phyloP scores from a whole-genome alignment of 2,797 vertebrate genomes.

The Falco concolor region DNA sequence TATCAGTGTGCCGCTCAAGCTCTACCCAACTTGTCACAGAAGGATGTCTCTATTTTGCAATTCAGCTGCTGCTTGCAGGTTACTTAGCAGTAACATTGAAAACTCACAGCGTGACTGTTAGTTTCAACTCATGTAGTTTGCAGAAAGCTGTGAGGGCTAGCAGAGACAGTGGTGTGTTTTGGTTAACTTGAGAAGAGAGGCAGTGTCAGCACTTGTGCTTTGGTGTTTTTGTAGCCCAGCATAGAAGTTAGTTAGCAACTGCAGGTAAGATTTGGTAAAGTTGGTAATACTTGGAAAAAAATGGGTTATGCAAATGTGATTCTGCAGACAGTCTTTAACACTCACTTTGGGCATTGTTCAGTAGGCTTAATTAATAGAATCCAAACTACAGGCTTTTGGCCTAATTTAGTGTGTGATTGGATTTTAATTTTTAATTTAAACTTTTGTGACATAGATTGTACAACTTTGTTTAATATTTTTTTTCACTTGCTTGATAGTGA shows the following conservation, averaged over 20 bases:
- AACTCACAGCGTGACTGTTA: not conserved
- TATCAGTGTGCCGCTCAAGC: not conserved
- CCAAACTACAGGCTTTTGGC: not conserved
- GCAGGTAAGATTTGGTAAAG: not conserved
- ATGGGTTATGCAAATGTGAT: conserved; percentile 7
- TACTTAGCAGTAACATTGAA: not conserved
- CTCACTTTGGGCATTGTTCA: not conserved
- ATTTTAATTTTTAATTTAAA: not conserved
- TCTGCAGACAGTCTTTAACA: not conserved
- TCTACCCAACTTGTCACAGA: not conserved
- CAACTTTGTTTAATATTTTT: not conserved
- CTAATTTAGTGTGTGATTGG: not conserved
- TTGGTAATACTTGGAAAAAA: not conserved
- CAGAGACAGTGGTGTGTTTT: rapidly evolving
- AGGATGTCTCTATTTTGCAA: not conserved
- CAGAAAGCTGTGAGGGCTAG: not conserved
- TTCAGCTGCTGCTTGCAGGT: not conserved
- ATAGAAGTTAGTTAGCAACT: not conserved
- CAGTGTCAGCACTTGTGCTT: not conserved
- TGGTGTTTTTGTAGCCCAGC: not conserved
- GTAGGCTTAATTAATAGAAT: not conserved
- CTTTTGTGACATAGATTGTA: not conserved
- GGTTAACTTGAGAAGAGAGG: not conserved
- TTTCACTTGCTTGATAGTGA: not conserved
- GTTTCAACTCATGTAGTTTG: not conserved